Evolutionary conservation across 2,888 invertebrate genomes (phyloP), one percentile per base, ranked within the genome.

Genomic region (Ptilodon capucinus): DNA sequence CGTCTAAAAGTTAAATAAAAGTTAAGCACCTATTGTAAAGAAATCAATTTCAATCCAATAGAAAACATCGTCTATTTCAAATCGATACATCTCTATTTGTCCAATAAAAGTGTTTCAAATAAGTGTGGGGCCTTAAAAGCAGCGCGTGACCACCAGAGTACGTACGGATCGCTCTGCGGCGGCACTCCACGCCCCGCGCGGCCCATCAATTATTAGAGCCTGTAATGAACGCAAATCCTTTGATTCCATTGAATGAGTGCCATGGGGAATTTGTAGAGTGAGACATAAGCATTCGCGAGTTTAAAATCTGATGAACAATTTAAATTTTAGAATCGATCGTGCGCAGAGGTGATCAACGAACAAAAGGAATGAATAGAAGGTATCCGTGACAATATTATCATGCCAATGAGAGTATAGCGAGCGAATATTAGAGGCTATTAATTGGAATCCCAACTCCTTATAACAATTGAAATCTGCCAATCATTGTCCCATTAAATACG

Each of bases 201-300:
- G 60, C 57, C 55, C 83, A 88, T 89, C 86, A 86, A 87, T 89
- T 90, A 90, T 89, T 90, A 81, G 75, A 69, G 74, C 61, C 68
- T 68, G 81, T 89, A 87, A 89, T 88, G 84, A 89, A 86, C 84
- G 81, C 86, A 89, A 89, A 89, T 86, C 89, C 89, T 88, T 87
- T 89, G 89, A 90, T 89, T 89, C 88, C 86, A 89, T 90, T 88
- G 86, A 88, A 87, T 79, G 81, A 83, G 74, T 79, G 81, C 81
- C 77, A 69, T 68, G 63, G 82, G 83, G 79, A 76, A 75, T 76
- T 61, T 45, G 43, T 30, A 59, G 46, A 41, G 14, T 45, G 66
- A 70, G 62, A 42, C 42, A 60, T 1, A 40, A 54, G 74, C 60
- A 61, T 30, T 39, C 5, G 43, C 17, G 48, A 40, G 42, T 25